phyloP scores from a whole-genome alignment of 2,113 vertebrate species.

The Stegostoma tigrinum region DNA sequence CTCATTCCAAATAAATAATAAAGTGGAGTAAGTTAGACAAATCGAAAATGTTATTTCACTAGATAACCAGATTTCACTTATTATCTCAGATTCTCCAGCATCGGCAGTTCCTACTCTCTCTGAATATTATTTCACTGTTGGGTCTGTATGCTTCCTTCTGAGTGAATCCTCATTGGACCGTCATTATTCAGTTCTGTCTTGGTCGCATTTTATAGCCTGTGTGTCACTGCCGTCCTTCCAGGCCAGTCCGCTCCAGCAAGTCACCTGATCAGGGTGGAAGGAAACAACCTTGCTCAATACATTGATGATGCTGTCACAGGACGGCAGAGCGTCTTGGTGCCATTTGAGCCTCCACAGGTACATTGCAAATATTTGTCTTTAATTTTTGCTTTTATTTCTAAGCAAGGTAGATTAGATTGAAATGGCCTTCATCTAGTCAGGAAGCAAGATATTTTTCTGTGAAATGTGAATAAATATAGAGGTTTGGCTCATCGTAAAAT shows the following conservation, averaged over 20 bases:
- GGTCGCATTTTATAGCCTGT: background rate
- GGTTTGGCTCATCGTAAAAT: background rate
- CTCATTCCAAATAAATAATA: background rate
- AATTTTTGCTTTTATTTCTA: too few species aligned
- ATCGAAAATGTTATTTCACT: background rate
- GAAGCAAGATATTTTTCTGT: background rate
- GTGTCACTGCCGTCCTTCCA: conserved; percentile 44
- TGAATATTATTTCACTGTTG: background rate
- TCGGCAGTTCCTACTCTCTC: too few species aligned
- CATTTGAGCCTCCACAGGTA: conserved; percentile 92
- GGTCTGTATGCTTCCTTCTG: background rate
- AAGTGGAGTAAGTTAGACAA: background rate
- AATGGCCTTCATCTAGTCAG: background rate
- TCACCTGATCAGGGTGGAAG: conserved; percentile 92
- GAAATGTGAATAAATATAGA: background rate
- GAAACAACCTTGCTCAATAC: conserved; percentile 87
- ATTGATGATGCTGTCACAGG: conserved; percentile 89
- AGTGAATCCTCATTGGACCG: background rate
- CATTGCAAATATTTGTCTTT: conserved; percentile 32
- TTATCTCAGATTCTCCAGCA: too few species aligned
- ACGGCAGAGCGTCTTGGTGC: conserved; percentile 86
- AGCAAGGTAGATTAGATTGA: background rate
- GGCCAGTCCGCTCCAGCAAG: conserved; percentile 87
- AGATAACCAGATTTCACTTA: too few species aligned
- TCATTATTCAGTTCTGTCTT: background rate